Conservation (phyloP, 2,888 invertebrate species). For the Cryptocephalus primarius region DNA sequence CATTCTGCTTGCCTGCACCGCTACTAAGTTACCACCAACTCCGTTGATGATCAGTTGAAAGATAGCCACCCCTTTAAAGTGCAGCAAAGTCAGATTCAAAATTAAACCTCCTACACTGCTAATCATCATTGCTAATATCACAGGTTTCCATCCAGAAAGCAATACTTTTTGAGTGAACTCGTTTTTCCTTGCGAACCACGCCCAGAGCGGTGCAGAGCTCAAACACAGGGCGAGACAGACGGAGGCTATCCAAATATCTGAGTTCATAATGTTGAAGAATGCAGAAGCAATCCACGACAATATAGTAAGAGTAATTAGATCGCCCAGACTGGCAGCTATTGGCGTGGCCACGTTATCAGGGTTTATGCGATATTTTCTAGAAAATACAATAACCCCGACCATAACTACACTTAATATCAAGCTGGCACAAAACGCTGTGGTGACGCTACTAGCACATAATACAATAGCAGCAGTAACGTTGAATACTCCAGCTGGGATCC, state of each 20-base stretch:
- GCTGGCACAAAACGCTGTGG: constrained; percentile 80
- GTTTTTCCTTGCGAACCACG: constrained; percentile 67
- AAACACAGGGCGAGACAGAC: neutral
- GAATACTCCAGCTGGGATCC: constrained; percentile 70
- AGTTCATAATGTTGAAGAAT: constrained; percentile 35
- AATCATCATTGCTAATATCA: constrained; percentile 82
- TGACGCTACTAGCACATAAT: constrained; percentile 73
- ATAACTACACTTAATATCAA: constrained; percentile 71
- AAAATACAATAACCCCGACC: constrained; percentile 72
- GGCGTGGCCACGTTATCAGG: constrained; percentile 91
- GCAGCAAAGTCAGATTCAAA: constrained; percentile 70
- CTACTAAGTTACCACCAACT: constrained; percentile 84
- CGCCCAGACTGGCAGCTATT: constrained; percentile 82
- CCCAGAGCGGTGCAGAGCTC: constrained; percentile 59
- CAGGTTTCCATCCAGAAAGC: constrained; percentile 80
- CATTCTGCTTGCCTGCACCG: constrained; percentile 83
- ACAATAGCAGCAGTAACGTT: constrained; percentile 69
- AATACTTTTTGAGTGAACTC: constrained; percentile 70
- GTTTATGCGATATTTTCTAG: constrained; percentile 68
- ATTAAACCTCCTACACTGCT: constrained; percentile 81
- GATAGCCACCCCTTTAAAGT: constrained; percentile 77
- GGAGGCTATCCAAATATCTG: neutral
- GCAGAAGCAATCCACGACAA: constrained; percentile 69
- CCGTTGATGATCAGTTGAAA: constrained; percentile 88
- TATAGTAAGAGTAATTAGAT: constrained; percentile 73